Evolutionary conservation across 1,140 invertebrate genomes (phyloP).

Genomic region (Drosophila kurseongensis): DNA sequence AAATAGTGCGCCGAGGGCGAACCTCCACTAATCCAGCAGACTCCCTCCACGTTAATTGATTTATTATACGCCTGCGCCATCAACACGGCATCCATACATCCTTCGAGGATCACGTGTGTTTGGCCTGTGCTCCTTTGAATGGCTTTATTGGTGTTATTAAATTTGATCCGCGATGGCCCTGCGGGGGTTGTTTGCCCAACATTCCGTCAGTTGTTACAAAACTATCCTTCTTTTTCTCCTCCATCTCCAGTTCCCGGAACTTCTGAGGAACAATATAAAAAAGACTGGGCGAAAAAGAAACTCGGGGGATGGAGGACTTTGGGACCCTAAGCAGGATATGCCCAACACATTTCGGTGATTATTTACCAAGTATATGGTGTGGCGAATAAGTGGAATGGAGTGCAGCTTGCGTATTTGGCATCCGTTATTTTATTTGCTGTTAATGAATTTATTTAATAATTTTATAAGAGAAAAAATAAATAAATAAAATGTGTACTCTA

Average conservation of each 20-base stretch:
- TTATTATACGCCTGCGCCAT: constrained; percentile 78
- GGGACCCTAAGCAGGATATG: constrained; percentile 33
- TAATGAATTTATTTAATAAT: too few relatives aligned
- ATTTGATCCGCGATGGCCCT: constrained; percentile 53
- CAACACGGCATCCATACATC: constrained; percentile 20
- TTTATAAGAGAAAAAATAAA: too few relatives aligned
- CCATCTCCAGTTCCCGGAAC: constrained; percentile 19
- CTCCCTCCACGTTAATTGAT: constrained; percentile 61
- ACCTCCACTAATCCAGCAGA: constrained; percentile 53
- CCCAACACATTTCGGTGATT: constrained; percentile 20
- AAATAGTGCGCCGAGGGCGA: constrained; percentile 54
- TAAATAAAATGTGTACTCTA: too few relatives aligned
- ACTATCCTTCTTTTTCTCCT: constrained; percentile 35
- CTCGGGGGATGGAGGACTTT: not conserved
- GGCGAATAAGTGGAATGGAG: constrained; percentile 6
- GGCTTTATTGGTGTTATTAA: constrained; percentile 79
- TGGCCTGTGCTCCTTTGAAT: constrained; percentile 45
- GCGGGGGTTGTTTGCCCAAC: constrained; percentile 53
- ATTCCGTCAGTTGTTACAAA: constrained; percentile 49
- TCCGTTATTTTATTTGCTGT: not conserved
- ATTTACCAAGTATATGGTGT: constrained; percentile 1
- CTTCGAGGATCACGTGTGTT: constrained; percentile 13
- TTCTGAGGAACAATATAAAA: constrained; percentile 31
- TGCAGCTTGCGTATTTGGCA: constrained; percentile 12
- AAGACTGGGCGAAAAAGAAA: constrained; percentile 1